These are phyloP conservation scores for Pterostichus niger DNA, from an alignment of 2,888 invertebrate species.

Conservation along the genomic window DNA sequence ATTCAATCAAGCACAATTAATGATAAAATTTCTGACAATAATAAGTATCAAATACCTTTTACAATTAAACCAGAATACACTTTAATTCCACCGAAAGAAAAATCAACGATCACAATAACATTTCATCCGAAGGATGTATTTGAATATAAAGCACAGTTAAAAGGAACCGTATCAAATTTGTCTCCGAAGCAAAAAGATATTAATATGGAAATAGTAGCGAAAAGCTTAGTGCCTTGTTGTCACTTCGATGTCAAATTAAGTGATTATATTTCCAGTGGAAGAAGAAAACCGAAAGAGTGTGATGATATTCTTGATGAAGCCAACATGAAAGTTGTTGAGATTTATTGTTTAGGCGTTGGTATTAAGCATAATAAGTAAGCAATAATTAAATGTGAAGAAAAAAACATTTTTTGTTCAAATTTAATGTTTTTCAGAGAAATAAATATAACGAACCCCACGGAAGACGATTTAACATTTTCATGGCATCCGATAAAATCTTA, in stretches of 20 bases:
- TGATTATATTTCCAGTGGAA: constrained; percentile 80
- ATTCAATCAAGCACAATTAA: constrained; percentile 7
- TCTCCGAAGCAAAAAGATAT: constrained; percentile 74
- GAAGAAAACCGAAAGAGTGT: constrained; percentile 76
- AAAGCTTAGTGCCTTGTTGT: constrained; percentile 84
- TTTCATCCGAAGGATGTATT: constrained; percentile 81
- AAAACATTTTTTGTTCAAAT: neutral
- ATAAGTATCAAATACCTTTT: constrained; percentile 76
- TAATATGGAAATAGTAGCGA: constrained; percentile 78
- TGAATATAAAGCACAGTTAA: constrained; percentile 79
- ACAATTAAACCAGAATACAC: constrained; percentile 77
- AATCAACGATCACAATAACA: constrained; percentile 76
- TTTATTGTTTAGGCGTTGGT: constrained; percentile 83
- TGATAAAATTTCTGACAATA: constrained; percentile 1
- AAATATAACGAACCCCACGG: constrained; percentile 84
- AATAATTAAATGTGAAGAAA: neutral
- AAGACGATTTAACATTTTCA: constrained; percentile 80
- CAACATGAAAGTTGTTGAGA: constrained; percentile 80
- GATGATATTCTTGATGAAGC: constrained; percentile 76
- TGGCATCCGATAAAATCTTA: constrained; percentile 79
- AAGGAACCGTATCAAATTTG: constrained; percentile 80
- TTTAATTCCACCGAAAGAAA: constrained; percentile 77
- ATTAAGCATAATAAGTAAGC: constrained; percentile 78
- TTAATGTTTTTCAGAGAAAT: constrained; percentile 78
- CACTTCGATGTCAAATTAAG: constrained; percentile 85